phyloP scores from a whole-genome alignment of 2,888 invertebrate genomes.

The Rhamnusium bicolor region DNA sequence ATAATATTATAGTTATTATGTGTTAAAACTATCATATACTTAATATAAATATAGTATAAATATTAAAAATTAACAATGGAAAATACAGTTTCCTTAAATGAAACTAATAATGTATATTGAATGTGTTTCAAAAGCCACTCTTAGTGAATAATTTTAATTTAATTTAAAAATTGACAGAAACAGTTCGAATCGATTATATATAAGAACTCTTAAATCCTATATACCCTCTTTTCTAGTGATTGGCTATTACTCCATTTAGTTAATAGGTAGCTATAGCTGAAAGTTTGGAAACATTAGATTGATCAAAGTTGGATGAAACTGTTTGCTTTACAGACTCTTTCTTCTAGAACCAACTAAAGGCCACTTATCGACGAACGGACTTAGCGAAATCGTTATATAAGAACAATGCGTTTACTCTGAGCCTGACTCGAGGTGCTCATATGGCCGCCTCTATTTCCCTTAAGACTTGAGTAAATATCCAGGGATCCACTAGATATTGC shows the following conservation, averaged over 20 bases:
- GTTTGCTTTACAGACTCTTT: conserved; percentile 10
- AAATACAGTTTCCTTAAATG: too few species aligned
- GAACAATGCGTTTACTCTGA: conserved; percentile 20
- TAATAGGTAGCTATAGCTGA: conserved; percentile 5
- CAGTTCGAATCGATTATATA: background rate
- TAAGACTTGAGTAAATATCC: conserved; percentile 1
- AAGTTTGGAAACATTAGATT: conserved; percentile 23
- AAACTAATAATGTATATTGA: too few species aligned
- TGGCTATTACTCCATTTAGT: conserved; percentile 7
- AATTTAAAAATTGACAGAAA: background rate
- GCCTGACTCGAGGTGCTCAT: conserved; percentile 6
- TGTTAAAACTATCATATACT: too few species aligned
- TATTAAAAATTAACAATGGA: too few species aligned
- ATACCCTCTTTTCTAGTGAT: background rate
- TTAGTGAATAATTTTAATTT: background rate
- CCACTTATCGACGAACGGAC: conserved; percentile 23
- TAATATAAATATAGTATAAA: too few species aligned
- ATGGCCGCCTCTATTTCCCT: background rate
- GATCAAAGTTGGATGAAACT: conserved; percentile 16
- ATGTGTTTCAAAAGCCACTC: background rate
- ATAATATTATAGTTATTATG: too few species aligned
- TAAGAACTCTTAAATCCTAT: background rate
- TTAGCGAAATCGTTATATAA: conserved; percentile 20
- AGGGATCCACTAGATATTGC: background rate
- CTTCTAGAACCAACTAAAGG: conserved; percentile 16